These are phyloP conservation scores for Dendroctonus ponderosae DNA, from an alignment of 1,140 invertebrate species.

Conservation along the genomic window DNA sequence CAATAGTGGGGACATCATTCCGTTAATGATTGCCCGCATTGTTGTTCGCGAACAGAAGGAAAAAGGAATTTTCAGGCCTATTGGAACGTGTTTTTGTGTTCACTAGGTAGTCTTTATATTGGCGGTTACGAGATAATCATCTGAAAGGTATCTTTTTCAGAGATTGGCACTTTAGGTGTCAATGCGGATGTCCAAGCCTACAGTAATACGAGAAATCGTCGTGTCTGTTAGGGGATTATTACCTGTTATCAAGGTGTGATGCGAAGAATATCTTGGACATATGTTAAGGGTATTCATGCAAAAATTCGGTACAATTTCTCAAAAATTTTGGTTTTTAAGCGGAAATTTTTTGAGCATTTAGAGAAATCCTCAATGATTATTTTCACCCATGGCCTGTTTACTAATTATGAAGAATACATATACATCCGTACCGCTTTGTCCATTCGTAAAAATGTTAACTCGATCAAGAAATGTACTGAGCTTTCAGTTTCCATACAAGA, in stretches of 20 bases:
- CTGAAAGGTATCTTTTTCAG: slow-evolving; percentile 23
- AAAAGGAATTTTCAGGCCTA: slow-evolving; percentile 28
- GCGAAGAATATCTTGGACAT: not conserved
- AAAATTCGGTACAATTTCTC: too few relatives aligned
- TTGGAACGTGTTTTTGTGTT: slow-evolving; percentile 26
- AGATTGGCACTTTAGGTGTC: slow-evolving; percentile 35
- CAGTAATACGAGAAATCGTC: slow-evolving; percentile 7
- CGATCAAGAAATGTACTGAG: too few relatives aligned
- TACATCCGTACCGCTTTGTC: too few relatives aligned
- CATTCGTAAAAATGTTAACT: too few relatives aligned
- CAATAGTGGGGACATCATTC: slow-evolving; percentile 25
- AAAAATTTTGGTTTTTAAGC: too few relatives aligned
- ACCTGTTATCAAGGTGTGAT: slow-evolving; percentile 2
- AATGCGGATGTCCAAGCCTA: slow-evolving; percentile 19
- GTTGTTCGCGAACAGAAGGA: slow-evolving; percentile 12
- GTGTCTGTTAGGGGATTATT: not conserved
- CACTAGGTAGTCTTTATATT: slow-evolving; percentile 23
- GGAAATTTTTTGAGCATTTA: too few relatives aligned
- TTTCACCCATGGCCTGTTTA: too few relatives aligned
- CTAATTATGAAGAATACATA: too few relatives aligned
- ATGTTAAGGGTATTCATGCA: too few relatives aligned
- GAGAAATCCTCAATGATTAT: too few relatives aligned
- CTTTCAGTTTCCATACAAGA: too few relatives aligned
- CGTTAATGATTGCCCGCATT: slow-evolving; percentile 33
- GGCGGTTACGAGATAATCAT: slow-evolving; percentile 36